Base-by-base conservation (phyloP, 2,113 vertebrate species). In the Chloropsis cyanopogon region DNA sequence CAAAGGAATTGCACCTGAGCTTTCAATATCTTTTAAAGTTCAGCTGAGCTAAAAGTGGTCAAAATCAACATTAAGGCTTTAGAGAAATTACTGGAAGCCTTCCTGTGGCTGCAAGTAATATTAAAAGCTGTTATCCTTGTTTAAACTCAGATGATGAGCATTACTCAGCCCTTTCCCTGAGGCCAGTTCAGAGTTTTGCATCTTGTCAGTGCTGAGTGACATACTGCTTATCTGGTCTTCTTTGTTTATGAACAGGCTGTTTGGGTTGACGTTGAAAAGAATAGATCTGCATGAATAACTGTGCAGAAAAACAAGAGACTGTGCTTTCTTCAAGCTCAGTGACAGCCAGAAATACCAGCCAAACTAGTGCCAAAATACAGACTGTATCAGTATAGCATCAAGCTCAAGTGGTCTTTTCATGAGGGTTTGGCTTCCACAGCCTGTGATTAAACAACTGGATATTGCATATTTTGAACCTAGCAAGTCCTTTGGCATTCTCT, bases 11-110 rank as follows among this genome's bases (percentile, higher is more conserved):
- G 26, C 46, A 85, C 59, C 59, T 73, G 35, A 90, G 42, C 26
- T 92, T 95, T 84, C 70, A 87, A 66, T 60, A 92, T 13, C 4
- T 76, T 82, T 94, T 84, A 85, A 95, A 97, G 84, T 92, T 92
- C 93, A 94, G 12, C 66, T 65, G 66, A 89, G 66, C 84, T 89
- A 82, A 85, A 95, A 91, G 86, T 29, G 31, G n/a, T 46, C 49
- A 93, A 92, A 73, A 93, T 76, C 77, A 87, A 95, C 83, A 93
- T 3, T 18, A 44, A 60, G 15, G 68, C 49, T 72, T 86, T 24
- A 92, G 28, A 89, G 42, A 95, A 87, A 77, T 71, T 66, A 63
- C 83, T 46, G 57, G 84, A 66, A 91, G 26, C 53, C 33, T 82
- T 79, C 47, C 57, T 59, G 20, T 1, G 4, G 16, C 49, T 82